phyloP scores from a whole-genome alignment of 2,888 invertebrate genomes.

The Eustalomyia histrio region DNA sequence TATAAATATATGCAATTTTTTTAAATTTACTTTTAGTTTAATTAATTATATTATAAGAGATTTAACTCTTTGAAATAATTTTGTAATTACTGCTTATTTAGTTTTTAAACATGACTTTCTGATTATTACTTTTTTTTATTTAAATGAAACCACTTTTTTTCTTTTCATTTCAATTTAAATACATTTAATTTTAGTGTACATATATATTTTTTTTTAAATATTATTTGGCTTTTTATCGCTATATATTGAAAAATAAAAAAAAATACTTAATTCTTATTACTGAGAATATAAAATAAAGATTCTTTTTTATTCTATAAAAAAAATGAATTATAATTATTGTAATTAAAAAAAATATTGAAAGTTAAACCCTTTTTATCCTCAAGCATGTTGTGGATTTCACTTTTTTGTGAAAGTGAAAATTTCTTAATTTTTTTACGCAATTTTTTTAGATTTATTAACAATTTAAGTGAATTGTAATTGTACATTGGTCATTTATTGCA shows the following conservation, averaged over 20 bases:
- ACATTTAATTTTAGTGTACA: slow-evolving; percentile 35
- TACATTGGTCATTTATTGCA: no score
- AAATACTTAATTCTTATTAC: slow-evolving; percentile 19
- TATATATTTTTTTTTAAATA: slow-evolving; percentile 30
- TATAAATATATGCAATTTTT: slow-evolving; percentile 3
- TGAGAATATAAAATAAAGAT: slow-evolving; percentile 51
- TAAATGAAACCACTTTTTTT: neutral
- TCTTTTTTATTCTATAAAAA: slow-evolving; percentile 43
- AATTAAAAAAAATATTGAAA: neutral
- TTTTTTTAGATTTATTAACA: no score
- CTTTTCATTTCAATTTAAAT: slow-evolving; percentile 10
- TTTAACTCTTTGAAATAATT: neutral
- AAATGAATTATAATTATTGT: neutral
- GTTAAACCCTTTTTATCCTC: no score
- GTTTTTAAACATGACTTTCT: neutral
- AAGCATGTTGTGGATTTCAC: no score
- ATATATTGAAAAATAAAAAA: slow-evolving; percentile 19
- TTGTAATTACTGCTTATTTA: neutral
- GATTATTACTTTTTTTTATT: neutral
- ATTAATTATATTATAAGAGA: neutral
- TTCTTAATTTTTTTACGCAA: no score
- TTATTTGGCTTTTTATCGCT: slow-evolving; percentile 35
- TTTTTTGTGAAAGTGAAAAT: no score
- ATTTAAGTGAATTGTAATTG: no score
- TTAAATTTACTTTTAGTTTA: neutral